Evolutionary conservation across 2,888 invertebrate species (phyloP), one percentile per base, ranked within the genome.

Genomic region (Lydus trimaculatus): DNA sequence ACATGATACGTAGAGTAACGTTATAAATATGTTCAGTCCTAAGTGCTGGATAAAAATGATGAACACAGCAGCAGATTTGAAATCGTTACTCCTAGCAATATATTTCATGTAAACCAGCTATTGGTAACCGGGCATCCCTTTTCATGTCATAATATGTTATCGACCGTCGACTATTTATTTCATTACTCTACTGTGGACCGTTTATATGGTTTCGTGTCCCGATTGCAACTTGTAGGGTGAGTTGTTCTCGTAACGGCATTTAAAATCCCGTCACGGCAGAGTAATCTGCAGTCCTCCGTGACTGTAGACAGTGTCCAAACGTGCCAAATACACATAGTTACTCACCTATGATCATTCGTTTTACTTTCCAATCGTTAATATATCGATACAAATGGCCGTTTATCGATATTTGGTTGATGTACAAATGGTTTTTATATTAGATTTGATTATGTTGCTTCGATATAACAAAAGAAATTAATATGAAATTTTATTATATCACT

Each of bases 271-370:
- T 78, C 78, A 78, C 78, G 78, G 69, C 72, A 70, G 66, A 70
- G 75, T 78, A 78, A 78, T 77, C 76, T 77, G 74, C 73, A 76
- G 73, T 67, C 76, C 70, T 73, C 69, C 73, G 74, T 73, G 76
- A 77, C 76, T 76, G 71, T 75, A 76, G 76, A 77, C 73, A 76
- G 72, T 74, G 73, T 71, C 75, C 70, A 73, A 76, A 77, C 78
- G 76, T 75, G 75, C 69, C 71, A 67, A 73, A 58, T 66, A 31
- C 63, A 36, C 64, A 56, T 31, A 39, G 17, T 62, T 64, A 58
- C 36, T 43, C 64, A 61, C 64, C 61, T 66, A 64, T 61, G 56
- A 52, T 39, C 48, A 61, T 58, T 62, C 33, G 63, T 39, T 63
- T 66, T 43, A 39, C 23, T 67, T 60, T 64, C 61, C 67, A 67